Evolutionary conservation across 1,140 invertebrate genomes (phyloP).

Genomic region (Archivesica marissinica): DNA sequence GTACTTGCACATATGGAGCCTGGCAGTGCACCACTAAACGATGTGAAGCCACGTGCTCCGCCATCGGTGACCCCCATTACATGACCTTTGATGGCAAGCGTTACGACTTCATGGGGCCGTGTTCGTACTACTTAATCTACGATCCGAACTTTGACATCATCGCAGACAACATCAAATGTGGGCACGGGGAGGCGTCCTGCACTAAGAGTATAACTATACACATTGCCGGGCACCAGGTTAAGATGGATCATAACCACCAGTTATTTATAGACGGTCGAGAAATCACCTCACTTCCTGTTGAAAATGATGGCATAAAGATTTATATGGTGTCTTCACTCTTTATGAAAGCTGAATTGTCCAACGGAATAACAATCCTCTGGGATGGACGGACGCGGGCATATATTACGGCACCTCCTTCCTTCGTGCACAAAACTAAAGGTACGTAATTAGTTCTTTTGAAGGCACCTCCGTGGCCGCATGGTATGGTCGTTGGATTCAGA

Average conservation of each 20-base stretch:
- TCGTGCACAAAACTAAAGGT: conserved; percentile 88
- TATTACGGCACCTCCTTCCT: conserved; percentile 90
- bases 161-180: conserved; percentile 92
- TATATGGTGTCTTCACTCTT: conserved; percentile 89
- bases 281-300: conserved; percentile 88
- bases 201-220: conserved; percentile 91
- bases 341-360: conserved; percentile 88
- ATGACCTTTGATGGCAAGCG: conserved; percentile 93
- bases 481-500: no score
- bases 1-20: conserved; percentile 88
- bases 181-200: conserved; percentile 90
- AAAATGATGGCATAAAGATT: conserved; percentile 87
- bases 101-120: conserved; percentile 95
- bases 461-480: no score
- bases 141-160: conserved; percentile 89
- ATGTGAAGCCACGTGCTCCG: conserved; percentile 86
- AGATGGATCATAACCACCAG: conserved; percentile 76
- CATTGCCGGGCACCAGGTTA: conserved; percentile 67
- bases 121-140: conserved; percentile 92
- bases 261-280: conserved; percentile 87
- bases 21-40: conserved; percentile 91
- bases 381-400: conserved; percentile 88
- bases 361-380: conserved; percentile 92
- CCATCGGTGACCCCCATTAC: conserved; percentile 95
- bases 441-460: no score